Conservation (phyloP, 2,888 invertebrate species). For the Xiphydria camelus region DNA sequence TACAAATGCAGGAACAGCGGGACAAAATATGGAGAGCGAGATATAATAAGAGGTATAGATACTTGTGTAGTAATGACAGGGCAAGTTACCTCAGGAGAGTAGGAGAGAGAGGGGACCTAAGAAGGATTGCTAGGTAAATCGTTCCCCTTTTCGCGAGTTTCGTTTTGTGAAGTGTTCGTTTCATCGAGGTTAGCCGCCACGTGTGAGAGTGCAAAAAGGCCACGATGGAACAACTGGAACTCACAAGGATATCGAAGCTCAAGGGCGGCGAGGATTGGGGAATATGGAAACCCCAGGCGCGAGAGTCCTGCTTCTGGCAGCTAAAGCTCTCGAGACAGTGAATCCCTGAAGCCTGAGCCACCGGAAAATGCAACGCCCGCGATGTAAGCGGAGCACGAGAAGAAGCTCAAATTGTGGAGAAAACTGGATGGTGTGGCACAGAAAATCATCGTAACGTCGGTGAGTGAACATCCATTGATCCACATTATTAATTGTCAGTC, state of each 20-base stretch:
- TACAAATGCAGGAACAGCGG: no score
- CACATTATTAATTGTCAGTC: slow-evolving; percentile 33
- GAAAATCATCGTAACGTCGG: slow-evolving; percentile 21
- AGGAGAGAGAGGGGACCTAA: no score
- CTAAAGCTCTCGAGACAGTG: no score
- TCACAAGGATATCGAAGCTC: slow-evolving; percentile 9
- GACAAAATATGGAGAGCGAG: no score
- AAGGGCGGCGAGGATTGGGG: slow-evolving; percentile 14
- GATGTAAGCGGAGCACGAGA: slow-evolving; percentile 4
- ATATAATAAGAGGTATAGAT: no score
- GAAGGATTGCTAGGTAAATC: no score
- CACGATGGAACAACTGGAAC: slow-evolving; percentile 11
- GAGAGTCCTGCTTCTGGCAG: no score
- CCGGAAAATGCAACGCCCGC: background rate
- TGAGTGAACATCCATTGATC: slow-evolving; percentile 14
- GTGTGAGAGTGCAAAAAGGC: slow-evolving; percentile 11
- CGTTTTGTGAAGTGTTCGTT: background rate
- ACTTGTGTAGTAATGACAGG: no score
- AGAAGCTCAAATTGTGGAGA: slow-evolving; percentile 18
- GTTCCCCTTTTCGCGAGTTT: no score
- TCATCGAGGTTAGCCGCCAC: slow-evolving; percentile 15
- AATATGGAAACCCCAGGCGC: slow-evolving; percentile 18
- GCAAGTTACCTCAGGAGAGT: no score
- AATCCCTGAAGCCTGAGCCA: slow-evolving; percentile 1
- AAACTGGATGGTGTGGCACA: slow-evolving; percentile 22